Conservation (phyloP, 2,113 vertebrate species). For the Meriones unguiculatus region DNA sequence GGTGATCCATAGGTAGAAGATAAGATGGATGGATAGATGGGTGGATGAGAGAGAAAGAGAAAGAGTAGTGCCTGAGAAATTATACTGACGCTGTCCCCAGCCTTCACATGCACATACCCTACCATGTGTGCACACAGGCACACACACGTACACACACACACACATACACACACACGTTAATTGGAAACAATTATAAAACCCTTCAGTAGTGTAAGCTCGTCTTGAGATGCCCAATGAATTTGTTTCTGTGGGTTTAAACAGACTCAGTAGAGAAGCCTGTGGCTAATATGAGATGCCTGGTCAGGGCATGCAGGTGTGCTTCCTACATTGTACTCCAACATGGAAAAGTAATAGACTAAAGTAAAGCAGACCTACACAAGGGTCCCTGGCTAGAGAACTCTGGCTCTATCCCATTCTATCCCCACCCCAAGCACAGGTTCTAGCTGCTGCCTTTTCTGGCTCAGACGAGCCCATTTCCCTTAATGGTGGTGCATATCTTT, state of each 20-base stretch:
- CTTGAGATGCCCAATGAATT: background rate
- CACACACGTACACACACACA: background rate
- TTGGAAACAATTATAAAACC: accelerated
- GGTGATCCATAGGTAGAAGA: background rate
- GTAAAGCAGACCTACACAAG: no score
- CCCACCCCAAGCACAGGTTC: accelerated
- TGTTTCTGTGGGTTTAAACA: background rate
- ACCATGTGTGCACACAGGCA: background rate
- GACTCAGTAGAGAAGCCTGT: accelerated
- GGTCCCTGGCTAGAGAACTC: background rate
- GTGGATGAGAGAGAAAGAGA: background rate
- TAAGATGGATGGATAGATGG: background rate
- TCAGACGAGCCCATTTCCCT: background rate
- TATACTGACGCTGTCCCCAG: background rate
- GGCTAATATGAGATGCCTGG: background rate
- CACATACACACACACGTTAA: background rate
- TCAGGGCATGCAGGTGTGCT: no score
- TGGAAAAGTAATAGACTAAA: background rate
- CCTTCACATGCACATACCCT: background rate
- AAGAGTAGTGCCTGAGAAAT: background rate
- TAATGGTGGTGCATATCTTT: accelerated
- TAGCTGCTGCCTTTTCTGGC: accelerated
- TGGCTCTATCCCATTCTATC: background rate
- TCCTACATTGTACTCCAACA: background rate
- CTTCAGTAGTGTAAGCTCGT: accelerated